Evolutionary conservation across 1,140 invertebrate genomes (phyloP), one percentile per base, ranked within the genome.

Genomic region (Frieseomelitta varia): DNA sequence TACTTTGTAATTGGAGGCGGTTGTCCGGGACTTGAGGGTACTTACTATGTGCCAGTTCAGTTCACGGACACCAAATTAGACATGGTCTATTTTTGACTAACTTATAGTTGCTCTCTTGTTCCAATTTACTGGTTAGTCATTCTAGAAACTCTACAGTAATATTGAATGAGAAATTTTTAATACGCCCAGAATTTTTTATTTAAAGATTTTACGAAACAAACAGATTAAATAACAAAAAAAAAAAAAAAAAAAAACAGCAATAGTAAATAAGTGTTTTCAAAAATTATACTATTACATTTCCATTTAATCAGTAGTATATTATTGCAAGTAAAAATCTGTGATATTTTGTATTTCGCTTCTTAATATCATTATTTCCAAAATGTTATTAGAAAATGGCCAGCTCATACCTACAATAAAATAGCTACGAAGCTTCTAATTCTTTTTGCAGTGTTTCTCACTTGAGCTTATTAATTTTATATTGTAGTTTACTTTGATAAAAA

Each of bases 41-140:
- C 76, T 82, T 71, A 83, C 76, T 82, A 87, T 90, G 91, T 89
- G 88, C 90, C 91, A 93, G 92, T 93, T 93, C 91, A 90, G 93
- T 94, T 94, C 93, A 93, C 92, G 93, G 94, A 90, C 92, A 94
- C 93, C 90, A 94, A 94, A 94, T 94, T 94, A 94, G 94, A 94
- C 92, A 86, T 91, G 92, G 85, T 93, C 92, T 94, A 94, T 94
- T 94, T 94, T 94, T 87, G 90, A 87, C 75, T 87, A 83, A 79
- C 90, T 86, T 91, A 91, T 89, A 91, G 87, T 81, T 88, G 90
- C 91, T 61, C 58, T 61, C 58, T 91, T 92, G 94, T 87, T 93
- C 93, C 92, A 94, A 91, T 93, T 94, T 93, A 91, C 90, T 85
- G 85, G 87, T 87, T 92, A 84, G 89, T 91, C 88, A 72, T 78